Percentiles rank a stretch among this genome's conserved stretches.
Evolutionary conservation across 2,888 invertebrate species (phyloP).

Genomic region (Eupithecia subfuscata): DNA sequence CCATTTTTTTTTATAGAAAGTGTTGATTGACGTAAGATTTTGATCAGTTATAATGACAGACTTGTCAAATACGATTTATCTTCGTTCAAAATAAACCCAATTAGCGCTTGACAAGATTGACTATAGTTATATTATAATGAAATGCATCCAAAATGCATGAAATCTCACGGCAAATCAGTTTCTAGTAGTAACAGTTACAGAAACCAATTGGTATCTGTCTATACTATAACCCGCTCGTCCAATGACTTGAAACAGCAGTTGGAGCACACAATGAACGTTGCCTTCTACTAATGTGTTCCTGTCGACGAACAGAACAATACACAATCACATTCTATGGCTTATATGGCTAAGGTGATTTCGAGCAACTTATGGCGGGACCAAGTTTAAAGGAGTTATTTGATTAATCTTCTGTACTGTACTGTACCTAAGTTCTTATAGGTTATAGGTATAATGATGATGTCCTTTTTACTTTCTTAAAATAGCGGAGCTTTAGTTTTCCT

Average conservation of each 20-base stretch:
- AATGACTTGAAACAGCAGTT: not conserved
- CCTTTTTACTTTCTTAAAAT: not conserved
- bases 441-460: not conserved
- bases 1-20: not conserved
- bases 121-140: not conserved
- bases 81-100: not conserved
- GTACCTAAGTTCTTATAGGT: not conserved
- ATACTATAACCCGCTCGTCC: not conserved
- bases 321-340: conserved; percentile 19
- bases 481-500: not conserved
- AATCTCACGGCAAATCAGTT: not conserved
- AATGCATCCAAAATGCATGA: not conserved
- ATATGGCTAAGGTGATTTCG: conserved; percentile 22
- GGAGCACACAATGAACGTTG: not conserved
- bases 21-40: not conserved
- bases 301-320: conserved; percentile 25
- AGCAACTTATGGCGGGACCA: not conserved
- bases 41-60: not conserved
- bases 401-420: not conserved
- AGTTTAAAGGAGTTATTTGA: not conserved
- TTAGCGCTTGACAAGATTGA: not conserved
- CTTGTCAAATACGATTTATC: not conserved
- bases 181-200: not conserved
- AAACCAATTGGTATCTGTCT: not conserved
- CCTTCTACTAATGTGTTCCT: conserved; percentile 18